These are phyloP conservation scores for Limosa lapponica DNA, from an alignment of 2,797 vertebrate species.

Conservation along the genomic window DNA sequence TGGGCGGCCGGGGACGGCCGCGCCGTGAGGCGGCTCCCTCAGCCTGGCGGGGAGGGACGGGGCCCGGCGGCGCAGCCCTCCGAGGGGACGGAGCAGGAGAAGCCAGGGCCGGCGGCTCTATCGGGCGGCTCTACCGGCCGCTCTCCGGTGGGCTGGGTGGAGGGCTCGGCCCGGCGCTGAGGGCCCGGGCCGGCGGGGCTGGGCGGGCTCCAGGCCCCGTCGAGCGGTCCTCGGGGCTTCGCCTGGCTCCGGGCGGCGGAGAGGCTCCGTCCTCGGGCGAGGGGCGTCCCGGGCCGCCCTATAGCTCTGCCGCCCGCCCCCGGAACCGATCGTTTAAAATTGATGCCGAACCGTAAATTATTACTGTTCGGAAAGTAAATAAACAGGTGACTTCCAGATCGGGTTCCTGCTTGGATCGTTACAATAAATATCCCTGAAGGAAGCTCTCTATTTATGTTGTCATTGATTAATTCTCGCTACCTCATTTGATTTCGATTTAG, in stretches of 20 bases:
- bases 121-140: background rate
- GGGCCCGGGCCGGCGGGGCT: background rate
- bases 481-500: constrained; percentile 90
- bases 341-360: constrained; percentile 61
- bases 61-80: background rate
- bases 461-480: constrained; percentile 88
- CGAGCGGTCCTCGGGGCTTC: background rate
- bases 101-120: background rate
- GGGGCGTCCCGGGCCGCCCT: background rate
- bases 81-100: background rate
- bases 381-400: constrained; percentile 78
- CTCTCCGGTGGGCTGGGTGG: background rate
- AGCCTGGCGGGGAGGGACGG: background rate
- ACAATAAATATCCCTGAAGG: constrained; percentile 87
- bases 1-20: too few species aligned
- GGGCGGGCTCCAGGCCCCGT: background rate
- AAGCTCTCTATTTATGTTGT: constrained; percentile 88
- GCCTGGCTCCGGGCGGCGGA: background rate
- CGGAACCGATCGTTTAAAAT: constrained; percentile 27
- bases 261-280: background rate
- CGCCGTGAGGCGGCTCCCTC: background rate
- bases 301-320: background rate
- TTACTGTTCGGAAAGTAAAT: constrained; percentile 73
- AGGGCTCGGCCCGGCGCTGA: background rate
- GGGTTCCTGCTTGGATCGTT: constrained; percentile 78